Percentiles rank a stretch among this genome's conserved stretches.
phyloP scores from a whole-genome alignment of 2,888 invertebrate genomes.

The Mactromeris polynyma region DNA sequence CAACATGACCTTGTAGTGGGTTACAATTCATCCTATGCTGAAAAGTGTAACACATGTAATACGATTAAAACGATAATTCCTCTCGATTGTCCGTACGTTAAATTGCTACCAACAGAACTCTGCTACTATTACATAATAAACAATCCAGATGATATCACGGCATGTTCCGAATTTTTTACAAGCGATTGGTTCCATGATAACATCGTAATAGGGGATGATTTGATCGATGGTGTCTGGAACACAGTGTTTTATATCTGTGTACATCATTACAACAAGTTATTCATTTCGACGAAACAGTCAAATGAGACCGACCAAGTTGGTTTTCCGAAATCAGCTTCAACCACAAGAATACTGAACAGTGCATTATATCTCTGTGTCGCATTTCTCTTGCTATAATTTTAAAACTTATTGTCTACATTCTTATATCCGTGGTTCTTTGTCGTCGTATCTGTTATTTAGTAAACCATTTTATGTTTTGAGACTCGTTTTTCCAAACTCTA shows the following conservation, averaged over 20 bases:
- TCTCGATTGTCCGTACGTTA: neutral
- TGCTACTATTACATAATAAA: neutral
- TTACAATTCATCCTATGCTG: neutral
- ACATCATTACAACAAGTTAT: neutral
- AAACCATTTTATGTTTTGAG: too few species aligned
- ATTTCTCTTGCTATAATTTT: too few species aligned
- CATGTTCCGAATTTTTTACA: neutral
- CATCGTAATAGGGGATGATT: neutral
- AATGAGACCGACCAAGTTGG: too few species aligned
- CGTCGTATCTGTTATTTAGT: too few species aligned
- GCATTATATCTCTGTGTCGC: too few species aligned
- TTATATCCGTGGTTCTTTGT: too few species aligned
- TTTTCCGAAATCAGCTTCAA: too few species aligned
- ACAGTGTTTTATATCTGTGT: neutral
- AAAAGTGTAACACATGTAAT: neutral
- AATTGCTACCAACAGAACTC: neutral
- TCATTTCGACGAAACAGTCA: too few species aligned
- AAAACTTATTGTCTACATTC: too few species aligned
- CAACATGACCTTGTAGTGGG: neutral
- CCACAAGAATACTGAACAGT: too few species aligned
- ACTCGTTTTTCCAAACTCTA: too few species aligned
- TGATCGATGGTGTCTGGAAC: neutral
- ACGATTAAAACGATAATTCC: neutral
- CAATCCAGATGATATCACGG: neutral
- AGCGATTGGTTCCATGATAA: neutral